These are phyloP conservation scores for Lycaena phlaeas DNA, from an alignment of 2,888 invertebrate genomes.

Conservation along the genomic window DNA sequence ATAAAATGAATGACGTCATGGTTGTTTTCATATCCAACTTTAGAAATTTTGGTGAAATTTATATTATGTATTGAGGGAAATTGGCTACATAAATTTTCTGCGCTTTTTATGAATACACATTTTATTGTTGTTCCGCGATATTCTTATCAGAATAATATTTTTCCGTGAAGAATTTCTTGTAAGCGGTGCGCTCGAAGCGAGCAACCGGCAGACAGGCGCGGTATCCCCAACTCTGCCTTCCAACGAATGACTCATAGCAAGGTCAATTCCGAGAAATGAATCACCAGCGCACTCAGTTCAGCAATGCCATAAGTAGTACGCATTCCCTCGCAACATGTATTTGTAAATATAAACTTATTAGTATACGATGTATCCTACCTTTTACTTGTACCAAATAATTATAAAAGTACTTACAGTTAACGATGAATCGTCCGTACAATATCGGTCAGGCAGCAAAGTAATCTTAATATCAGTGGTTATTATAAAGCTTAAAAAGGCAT, in stretches of 20 bases:
- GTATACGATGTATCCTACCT: not conserved
- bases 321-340: conserved; percentile 48
- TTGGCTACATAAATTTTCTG: conserved; percentile 30
- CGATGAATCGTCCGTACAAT: too few relatives aligned
- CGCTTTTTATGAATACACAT: conserved; percentile 40
- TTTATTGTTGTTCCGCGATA: conserved; percentile 36
- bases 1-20: conserved; percentile 72
- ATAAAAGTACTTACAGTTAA: too few relatives aligned
- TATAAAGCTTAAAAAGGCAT: too few relatives aligned
- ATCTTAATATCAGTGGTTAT: too few relatives aligned
- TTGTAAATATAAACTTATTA: conserved; percentile 28
- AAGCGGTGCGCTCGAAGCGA: conserved; percentile 59
- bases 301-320: conserved; percentile 61
- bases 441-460: too few relatives aligned
- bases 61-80: conserved; percentile 28
- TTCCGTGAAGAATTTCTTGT: conserved; percentile 33
- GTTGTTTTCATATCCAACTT: conserved; percentile 71
- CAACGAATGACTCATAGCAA: conserved; percentile 74
- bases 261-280: conserved; percentile 75
- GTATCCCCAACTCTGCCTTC: conserved; percentile 74
- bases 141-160: conserved; percentile 15
- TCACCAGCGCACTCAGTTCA: conserved; percentile 66
- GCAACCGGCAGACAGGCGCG: conserved; percentile 72
- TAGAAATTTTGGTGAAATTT: conserved; percentile 50
- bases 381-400: too few relatives aligned